These are phyloP conservation scores for Rhinoptilus africanus DNA, from an alignment of 2,113 vertebrate genomes.

Conservation along the genomic window DNA sequence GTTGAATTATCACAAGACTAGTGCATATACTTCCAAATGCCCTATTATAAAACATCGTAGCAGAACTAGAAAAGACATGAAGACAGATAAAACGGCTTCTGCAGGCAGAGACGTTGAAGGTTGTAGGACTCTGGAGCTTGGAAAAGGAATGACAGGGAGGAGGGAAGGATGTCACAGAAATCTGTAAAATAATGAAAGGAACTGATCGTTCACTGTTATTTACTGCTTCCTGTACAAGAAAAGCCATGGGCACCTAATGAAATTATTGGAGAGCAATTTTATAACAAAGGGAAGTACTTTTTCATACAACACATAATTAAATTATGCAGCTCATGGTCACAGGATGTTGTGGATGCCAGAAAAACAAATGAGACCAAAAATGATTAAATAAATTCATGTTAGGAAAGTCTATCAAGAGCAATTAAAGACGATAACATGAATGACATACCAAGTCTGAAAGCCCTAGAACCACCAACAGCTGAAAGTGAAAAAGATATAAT, in stretches of 20 bases:
- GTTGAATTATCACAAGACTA: neutral
- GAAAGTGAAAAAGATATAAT: neutral
- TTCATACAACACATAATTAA: neutral
- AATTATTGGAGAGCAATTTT: constrained; percentile 52
- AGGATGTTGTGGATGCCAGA: constrained; percentile 46
- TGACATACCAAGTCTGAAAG: neutral
- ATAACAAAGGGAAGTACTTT: constrained; percentile 47
- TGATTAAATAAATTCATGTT: neutral
- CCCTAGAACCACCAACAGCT: neutral
- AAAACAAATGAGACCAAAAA: constrained; percentile 30
- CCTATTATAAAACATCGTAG: neutral
- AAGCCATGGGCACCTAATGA: constrained; percentile 1
- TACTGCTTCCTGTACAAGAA: constrained; percentile 12
- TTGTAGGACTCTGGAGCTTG: neutral
- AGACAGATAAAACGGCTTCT: neutral
- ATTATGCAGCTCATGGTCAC: neutral
- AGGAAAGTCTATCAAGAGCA: neutral
- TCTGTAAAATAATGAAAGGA: neutral
- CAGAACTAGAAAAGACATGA: neutral
- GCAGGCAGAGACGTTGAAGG: neutral
- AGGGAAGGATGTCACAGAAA: neutral
- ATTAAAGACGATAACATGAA: neutral
- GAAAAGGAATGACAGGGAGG: neutral
- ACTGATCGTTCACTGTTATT: neutral
- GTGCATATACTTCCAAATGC: accelerated